Evolutionary conservation across 2,113 vertebrate species (phyloP).

Genomic region (Ammodytes dubius): DNA sequence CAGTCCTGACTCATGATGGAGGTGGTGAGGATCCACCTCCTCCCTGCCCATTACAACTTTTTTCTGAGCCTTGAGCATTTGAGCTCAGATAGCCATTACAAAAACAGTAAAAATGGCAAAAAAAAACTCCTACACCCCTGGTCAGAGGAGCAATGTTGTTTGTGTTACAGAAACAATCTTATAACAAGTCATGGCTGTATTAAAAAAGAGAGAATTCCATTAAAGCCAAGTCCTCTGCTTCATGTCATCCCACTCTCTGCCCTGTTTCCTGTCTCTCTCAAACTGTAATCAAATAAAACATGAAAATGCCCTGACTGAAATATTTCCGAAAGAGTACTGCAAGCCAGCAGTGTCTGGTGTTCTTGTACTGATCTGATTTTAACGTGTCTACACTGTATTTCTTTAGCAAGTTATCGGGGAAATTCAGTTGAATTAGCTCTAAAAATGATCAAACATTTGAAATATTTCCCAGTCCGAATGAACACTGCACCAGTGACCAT

Average conservation of each 20-base stretch:
- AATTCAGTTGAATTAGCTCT: not conserved
- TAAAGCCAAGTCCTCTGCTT: too few relatives aligned
- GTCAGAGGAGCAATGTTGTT: conserved; percentile 23
- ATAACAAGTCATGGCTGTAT: conserved; percentile 15
- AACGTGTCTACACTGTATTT: not conserved
- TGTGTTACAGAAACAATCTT: conserved; percentile 32
- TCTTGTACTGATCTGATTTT: not conserved
- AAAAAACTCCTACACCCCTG: conserved; percentile 48
- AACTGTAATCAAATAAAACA: too few relatives aligned
- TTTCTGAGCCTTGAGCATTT: conserved; percentile 62
- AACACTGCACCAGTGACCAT: not conserved
- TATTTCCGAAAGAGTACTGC: not conserved
- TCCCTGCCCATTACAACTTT: conserved; percentile 72
- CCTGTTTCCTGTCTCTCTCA: too few relatives aligned
- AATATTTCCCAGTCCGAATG: not conserved
- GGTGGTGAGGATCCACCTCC: conserved; percentile 79
- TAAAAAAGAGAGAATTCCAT: not conserved
- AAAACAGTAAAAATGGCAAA: conserved; percentile 28
- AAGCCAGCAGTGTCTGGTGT: not conserved
- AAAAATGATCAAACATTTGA: too few relatives aligned
- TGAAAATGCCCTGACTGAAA: not conserved
- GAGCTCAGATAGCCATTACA: conserved; percentile 57
- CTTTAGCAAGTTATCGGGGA: not conserved
- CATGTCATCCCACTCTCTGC: not conserved
- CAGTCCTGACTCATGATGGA: conserved; percentile 79